These are phyloP conservation scores for Actinopyga echinites DNA, from an alignment of 53 echinoderm and acorn worm genomes.

Conservation along the genomic window DNA sequence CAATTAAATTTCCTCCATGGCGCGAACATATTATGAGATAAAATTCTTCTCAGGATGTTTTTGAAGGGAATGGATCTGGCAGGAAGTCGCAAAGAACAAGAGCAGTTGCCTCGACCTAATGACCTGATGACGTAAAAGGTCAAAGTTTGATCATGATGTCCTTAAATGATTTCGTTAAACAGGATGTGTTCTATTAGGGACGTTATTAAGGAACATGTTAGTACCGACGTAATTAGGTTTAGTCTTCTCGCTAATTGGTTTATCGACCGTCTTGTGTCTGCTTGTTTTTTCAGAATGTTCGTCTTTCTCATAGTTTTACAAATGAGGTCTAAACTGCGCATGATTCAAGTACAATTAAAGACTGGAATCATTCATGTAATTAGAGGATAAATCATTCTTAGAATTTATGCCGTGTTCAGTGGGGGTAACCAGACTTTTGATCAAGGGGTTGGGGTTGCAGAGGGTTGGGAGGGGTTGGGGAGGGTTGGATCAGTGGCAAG, in stretches of 20 bases:
- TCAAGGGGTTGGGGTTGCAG: too few species aligned
- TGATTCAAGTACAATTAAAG: too few species aligned
- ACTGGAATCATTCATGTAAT: too few species aligned
- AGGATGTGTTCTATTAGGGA: constrained; percentile 5
- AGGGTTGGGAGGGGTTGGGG: too few species aligned
- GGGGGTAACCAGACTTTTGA: too few species aligned
- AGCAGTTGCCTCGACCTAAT: neutral
- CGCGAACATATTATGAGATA: constrained; percentile 35
- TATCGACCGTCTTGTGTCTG: neutral
- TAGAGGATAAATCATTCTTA: too few species aligned
- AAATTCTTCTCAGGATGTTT: constrained; percentile 28
- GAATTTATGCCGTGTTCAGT: too few species aligned
- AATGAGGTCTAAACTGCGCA: too few species aligned
- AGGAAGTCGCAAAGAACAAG: constrained; percentile 23
- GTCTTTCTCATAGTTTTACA: too few species aligned
- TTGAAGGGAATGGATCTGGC: constrained; percentile 18
- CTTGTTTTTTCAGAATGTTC: neutral
- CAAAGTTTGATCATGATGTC: too few species aligned
- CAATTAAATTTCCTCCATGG: constrained; percentile 35
- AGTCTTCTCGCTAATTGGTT: neutral
- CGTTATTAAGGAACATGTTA: constrained; percentile 2
- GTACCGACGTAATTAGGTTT: constrained; percentile 10
- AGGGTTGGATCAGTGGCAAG: too few species aligned
- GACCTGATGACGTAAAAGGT: neutral
- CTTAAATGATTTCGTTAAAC: neutral